Evolutionary conservation across 1,140 invertebrate species (phyloP), one percentile per base, ranked within the genome.

Genomic region (Euglossa dilemma): DNA sequence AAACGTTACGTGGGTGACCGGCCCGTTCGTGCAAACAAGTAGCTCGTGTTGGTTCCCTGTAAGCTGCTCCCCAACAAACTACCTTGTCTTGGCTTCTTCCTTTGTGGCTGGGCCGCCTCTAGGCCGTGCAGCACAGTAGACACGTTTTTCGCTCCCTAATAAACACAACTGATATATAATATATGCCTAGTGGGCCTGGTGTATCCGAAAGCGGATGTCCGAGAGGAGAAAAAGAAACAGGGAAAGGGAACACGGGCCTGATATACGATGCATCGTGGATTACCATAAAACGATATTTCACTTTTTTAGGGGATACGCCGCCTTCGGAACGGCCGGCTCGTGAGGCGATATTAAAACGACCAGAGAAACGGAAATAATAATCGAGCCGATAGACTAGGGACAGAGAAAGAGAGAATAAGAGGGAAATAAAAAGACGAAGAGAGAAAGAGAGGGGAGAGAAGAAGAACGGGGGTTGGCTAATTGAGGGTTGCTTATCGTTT

Each of bases 141-240:
- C 87, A 88, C 84, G 83, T 88, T 88, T 57, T 83, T 85, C 83
- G 75, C 83, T 85, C 83, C 79, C 84, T 88, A 88, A 88, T 88
- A 88, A 88, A 88, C 86, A 88, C 83, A 88, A 88, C 87, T 80
- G 86, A 88, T 88, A 81, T 88, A 88, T 88, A 87, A 88, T 88
- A 85, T 87, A 87, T 77, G 85, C 73, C 77, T 88, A 87, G 77
- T 56, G 57, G 77, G 73, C 63, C 61, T 63, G 85, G 45, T 72
- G 79, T 67, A 64, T 75, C 74, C 85, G 59, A 78, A 85, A 76
- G 77, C 72, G 74, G 73, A 81, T 77, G 56, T 84, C 76, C 70
- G 73, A 81, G 77, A 78, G 57, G 71, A 63, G 57, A 9, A 23
- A 64, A 8, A 36, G 61, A 20, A 43, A 52, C 25, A 36, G n/a